Evolutionary conservation across 1,140 invertebrate species (phyloP).

Genomic region (Octopus bimaculoides): DNA sequence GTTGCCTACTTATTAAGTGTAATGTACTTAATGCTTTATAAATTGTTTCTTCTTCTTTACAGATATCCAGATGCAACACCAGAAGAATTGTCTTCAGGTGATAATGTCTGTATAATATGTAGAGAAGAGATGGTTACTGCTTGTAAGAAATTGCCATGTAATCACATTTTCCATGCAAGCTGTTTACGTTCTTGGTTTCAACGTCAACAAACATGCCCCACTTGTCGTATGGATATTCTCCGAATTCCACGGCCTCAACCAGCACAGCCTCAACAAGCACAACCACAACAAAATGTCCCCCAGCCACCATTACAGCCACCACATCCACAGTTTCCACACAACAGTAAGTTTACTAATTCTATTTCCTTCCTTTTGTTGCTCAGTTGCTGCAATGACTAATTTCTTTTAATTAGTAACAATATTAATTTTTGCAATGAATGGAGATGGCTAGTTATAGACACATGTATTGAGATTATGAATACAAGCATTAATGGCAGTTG

Average conservation of each 20-base stretch:
- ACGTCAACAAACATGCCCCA: conserved; percentile 98
- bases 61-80: conserved; percentile 88
- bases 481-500: no score
- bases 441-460: no score
- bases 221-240: conserved; percentile 94
- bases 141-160: conserved; percentile 94
- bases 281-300: conserved; percentile 25
- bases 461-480: no score
- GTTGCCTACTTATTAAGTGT: no score
- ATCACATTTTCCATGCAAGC: conserved; percentile 98
- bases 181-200: conserved; percentile 99
- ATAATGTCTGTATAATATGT: conserved; percentile 99
- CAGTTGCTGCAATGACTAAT: no score
- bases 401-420: no score
- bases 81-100: conserved; percentile 88
- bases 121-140: conserved; percentile 81
- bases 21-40: no score
- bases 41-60: conserved; percentile 9
- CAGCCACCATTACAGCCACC: conserved; percentile 17
- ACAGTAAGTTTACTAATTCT: conserved; percentile 26
- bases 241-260: conserved; percentile 56
- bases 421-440: no score
- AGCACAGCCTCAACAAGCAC: conserved; percentile 26
- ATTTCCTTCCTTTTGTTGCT: neutral
- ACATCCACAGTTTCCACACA: conserved; percentile 28